phyloP scores from a whole-genome alignment of 2,888 invertebrate species.

The Drosophila meridionalis region DNA sequence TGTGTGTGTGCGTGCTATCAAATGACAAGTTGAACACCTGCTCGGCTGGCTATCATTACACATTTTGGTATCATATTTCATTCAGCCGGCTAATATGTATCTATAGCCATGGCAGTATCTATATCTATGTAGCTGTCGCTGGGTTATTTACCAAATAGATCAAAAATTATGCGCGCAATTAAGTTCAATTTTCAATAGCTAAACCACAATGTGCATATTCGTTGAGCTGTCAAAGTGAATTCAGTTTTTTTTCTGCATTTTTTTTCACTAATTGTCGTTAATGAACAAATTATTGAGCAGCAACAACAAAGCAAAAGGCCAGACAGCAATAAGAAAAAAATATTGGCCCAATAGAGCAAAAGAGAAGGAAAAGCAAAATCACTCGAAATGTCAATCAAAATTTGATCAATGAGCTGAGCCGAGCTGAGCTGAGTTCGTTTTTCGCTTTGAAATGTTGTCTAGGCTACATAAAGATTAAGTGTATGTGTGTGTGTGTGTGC shows the following conservation, averaged over 20 bases:
- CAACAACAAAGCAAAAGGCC: slow-evolving; percentile 26
- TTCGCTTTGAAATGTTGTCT: slow-evolving; percentile 48
- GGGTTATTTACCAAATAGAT: slow-evolving; percentile 24
- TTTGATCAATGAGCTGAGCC: slow-evolving; percentile 74
- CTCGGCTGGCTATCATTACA: slow-evolving; percentile 43
- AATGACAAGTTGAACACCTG: slow-evolving; percentile 58
- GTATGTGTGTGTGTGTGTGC: neutral
- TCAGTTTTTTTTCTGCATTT: slow-evolving; percentile 20
- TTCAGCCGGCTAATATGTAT: slow-evolving; percentile 26
- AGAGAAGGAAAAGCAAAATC: slow-evolving; percentile 52
- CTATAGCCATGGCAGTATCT: slow-evolving; percentile 6
- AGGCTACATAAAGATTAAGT: slow-evolving; percentile 16
- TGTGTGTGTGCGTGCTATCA: slow-evolving; percentile 40
- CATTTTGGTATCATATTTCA: slow-evolving; percentile 54
- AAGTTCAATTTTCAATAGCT: slow-evolving; percentile 40
- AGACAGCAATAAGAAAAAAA: slow-evolving; percentile 59
- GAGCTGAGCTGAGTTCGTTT: slow-evolving; percentile 20
- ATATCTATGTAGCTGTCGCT: slow-evolving; percentile 19
- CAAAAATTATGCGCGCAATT: slow-evolving; percentile 61
- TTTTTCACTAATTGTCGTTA: slow-evolving; percentile 72
- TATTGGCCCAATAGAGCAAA: slow-evolving; percentile 70
- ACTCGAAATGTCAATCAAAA: slow-evolving; percentile 77
- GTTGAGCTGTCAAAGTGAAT: slow-evolving; percentile 54
- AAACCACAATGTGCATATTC: slow-evolving; percentile 46
- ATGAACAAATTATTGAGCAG: slow-evolving; percentile 71